Evolutionary conservation across 1,140 invertebrate genomes (phyloP), one percentile per base, ranked within the genome.

Genomic region (Delia radicum): DNA sequence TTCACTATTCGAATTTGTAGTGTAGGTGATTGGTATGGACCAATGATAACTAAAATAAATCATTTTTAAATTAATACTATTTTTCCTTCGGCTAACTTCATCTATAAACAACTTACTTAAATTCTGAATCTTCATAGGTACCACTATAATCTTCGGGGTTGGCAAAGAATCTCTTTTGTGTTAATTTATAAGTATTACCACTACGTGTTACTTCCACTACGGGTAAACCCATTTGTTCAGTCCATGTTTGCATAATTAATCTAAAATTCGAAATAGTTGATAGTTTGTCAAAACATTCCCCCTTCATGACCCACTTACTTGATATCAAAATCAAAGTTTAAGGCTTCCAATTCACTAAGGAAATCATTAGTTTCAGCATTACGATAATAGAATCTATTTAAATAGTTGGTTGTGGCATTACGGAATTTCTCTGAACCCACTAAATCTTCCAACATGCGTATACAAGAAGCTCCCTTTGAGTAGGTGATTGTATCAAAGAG

Each of bases 401-500:
- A 87, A 82, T 96, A 96, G 29, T 89, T 89, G 0, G 89, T 90
- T 1, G 97, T 90, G 0, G 91, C 95, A 28, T 84, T 85, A 75
- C 90, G 89, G 85, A 98, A 98, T 12, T 90, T 90, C 12, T 92
- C 89, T 26, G 91, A 87, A 2, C 93, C 92, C 29, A 97, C 89
- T 79, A 97, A 94, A 76, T 92, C 89, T 85, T 97, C 93, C 80
- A 98, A 87, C 97, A 98, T 98, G 67, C 96, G 89, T 48, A 98
- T 90, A 18, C 98, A 87, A 24, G 94, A 92, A 0, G 94, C 92
- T 37, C 96, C 96, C 93, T 99, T 98, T 73, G 91, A 92, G 82
- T 98, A 98, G 0, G 96, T 96, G 79, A 98, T 98, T 0, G 89
- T 87, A 87, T 98, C 96, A 86, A 98, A 98, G 74, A 97, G 93